Evolutionary conservation across 37 sponge, comb jelly and placozoan genomes (phyloP).

Genomic region (Mnemiopsis leidyi): DNA sequence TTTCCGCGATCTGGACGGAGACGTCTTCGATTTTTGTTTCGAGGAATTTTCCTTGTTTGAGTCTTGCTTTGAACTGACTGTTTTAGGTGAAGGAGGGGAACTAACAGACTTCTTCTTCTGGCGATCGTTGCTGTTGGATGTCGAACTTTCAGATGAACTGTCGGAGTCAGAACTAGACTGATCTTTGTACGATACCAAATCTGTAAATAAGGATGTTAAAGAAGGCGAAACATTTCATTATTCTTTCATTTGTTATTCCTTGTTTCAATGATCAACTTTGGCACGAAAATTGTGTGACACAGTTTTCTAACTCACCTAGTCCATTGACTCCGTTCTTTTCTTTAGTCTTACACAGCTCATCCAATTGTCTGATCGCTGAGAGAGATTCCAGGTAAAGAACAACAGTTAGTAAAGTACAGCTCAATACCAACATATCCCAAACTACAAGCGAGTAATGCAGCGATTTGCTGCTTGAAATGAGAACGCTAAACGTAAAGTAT

Average conservation of each 20-base stretch:
- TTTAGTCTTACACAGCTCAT: constrained; percentile 53
- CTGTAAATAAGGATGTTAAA: too few species aligned
- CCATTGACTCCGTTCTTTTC: not conserved
- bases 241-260: too few species aligned
- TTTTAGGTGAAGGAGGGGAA: not conserved
- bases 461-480: not conserved
- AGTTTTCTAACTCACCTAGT: constrained; percentile 13
- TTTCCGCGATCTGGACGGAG: not conserved
- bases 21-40: not conserved
- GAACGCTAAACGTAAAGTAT: not conserved
- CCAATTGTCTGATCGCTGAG: constrained; percentile 46
- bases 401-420: not conserved
- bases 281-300: too few species aligned
- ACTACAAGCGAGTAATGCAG: not conserved
- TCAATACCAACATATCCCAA: not conserved
- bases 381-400: not conserved
- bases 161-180: constrained; percentile 15
- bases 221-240: too few species aligned
- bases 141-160: not conserved
- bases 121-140: not conserved
- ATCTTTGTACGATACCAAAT: constrained; percentile 37
- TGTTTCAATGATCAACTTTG: too few species aligned
- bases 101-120: not conserved
- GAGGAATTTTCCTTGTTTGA: not conserved
- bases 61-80: not conserved